Evolutionary conservation across 2,797 vertebrate species (phyloP).

Genomic region (Acipenser transmontanus): DNA sequence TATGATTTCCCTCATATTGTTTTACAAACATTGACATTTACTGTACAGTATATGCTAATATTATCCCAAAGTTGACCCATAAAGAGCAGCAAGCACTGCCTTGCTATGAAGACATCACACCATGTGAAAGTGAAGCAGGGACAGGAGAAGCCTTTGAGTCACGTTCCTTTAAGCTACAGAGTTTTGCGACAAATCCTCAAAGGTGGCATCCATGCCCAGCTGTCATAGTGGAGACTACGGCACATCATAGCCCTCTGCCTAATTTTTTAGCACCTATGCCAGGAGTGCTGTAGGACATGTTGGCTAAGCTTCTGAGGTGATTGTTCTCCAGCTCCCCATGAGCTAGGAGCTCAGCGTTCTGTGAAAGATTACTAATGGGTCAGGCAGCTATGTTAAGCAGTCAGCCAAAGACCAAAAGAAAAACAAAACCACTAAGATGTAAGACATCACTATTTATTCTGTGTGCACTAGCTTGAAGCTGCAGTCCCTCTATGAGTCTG

Average conservation of each 20-base stretch:
- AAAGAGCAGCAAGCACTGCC: conserved; percentile 6
- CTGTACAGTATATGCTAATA: conserved; percentile 3
- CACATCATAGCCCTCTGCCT: background rate
- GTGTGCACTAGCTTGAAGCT: no score
- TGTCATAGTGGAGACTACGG: background rate
- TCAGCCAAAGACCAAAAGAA: background rate
- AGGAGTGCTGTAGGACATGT: background rate
- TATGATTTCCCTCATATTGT: no score
- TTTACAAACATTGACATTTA: conserved; percentile 18
- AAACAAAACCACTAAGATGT: background rate
- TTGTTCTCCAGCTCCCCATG: background rate
- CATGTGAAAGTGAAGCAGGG: conserved; percentile 12
- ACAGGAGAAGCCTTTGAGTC: background rate
- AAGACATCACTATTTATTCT: no score
- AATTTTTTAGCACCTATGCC: conserved; percentile 3
- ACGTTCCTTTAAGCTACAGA: conserved; percentile 10
- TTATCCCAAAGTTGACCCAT: conserved; percentile 14
- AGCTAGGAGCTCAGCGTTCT: background rate
- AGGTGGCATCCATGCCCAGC: conserved; percentile 1
- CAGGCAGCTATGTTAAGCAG: background rate
- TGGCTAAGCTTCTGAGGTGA: background rate
- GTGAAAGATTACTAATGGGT: background rate
- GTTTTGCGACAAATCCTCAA: conserved; percentile 11
- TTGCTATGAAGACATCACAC: conserved; percentile 13
- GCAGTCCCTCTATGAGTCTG: no score